Percentiles rank a stretch among this genome's conserved stretches.
These are phyloP conservation scores for Galeopsomyia nigrocyanea DNA, from an alignment of 2,888 invertebrate species.

Conservation along the genomic window DNA sequence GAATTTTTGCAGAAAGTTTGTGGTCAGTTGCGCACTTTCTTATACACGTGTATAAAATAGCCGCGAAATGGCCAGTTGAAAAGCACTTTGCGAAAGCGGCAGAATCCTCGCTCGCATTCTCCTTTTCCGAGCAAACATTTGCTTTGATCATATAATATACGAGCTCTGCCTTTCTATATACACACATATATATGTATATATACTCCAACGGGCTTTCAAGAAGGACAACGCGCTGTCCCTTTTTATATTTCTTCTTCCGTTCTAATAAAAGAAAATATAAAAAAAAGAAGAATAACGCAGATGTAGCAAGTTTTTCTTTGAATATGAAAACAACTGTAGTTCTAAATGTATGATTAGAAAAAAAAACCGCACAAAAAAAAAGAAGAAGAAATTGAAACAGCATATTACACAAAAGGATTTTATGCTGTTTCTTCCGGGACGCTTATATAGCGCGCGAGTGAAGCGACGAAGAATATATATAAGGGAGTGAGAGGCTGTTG, in stretches of 20 bases:
- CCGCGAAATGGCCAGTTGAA: slow-evolving; percentile 33
- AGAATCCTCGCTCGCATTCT: slow-evolving; percentile 26
- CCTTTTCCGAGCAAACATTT: slow-evolving; percentile 40
- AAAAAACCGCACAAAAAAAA: no score
- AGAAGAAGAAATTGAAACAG: no score
- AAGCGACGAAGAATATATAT: slow-evolving; percentile 29
- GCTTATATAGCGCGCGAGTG: slow-evolving; percentile 8
- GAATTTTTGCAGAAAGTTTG: no score
- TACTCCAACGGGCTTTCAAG: neutral
- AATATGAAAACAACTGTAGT: no score
- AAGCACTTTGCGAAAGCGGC: slow-evolving; percentile 21
- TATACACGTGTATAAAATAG: no score
- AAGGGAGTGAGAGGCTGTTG: slow-evolving; percentile 48
- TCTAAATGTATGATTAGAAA: no score
- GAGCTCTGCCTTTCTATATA: slow-evolving; percentile 10
- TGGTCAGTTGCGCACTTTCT: slow-evolving; percentile 2
- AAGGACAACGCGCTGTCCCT: slow-evolving; percentile 20
- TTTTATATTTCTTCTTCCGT: neutral
- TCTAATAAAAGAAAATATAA: neutral
- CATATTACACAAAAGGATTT: no score
- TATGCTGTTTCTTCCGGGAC: slow-evolving; percentile 6
- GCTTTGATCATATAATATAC: slow-evolving; percentile 47
- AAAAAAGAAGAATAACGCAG: neutral
- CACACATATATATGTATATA: no score
- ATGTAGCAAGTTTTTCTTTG: neutral